phyloP scores from a whole-genome alignment of 1,140 invertebrate species.

The Parasteatoda tepidariorum region DNA sequence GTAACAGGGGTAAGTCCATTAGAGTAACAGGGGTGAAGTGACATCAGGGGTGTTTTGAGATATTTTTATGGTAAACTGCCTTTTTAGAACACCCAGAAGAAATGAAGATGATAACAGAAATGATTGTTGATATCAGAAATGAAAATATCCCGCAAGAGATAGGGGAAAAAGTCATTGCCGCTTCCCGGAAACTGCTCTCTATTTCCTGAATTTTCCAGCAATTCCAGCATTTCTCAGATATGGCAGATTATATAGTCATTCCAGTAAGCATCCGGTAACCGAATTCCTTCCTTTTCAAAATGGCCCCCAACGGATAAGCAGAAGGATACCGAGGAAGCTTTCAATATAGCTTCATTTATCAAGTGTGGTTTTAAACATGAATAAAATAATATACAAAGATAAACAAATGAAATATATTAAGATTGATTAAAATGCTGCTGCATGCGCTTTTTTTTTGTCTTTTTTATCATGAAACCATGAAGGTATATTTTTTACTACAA shows the following conservation, averaged over 20 bases:
- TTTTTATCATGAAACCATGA: too few relatives aligned
- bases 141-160: constrained; percentile 5
- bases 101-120: constrained; percentile 4
- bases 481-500: too few relatives aligned
- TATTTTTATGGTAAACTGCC: too few relatives aligned
- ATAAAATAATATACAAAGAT: neutral
- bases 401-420: too few relatives aligned
- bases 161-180: neutral
- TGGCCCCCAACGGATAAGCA: neutral
- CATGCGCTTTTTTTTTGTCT: too few relatives aligned
- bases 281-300: constrained; percentile 17
- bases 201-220: neutral
- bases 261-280: constrained; percentile 5
- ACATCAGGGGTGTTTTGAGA: too few relatives aligned
- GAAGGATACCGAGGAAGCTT: neutral
- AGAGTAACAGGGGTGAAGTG: too few relatives aligned
- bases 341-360: neutral
- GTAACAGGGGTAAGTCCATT: too few relatives aligned
- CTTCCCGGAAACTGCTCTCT: constrained; percentile 6
- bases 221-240: neutral
- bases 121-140: neutral
- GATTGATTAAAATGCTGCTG: too few relatives aligned
- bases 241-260: constrained; percentile 4
- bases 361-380: neutral
- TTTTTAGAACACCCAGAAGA: too few relatives aligned